Percentiles rank a stretch among this genome's conserved stretches.
Evolutionary conservation across 2,888 invertebrate species (phyloP).

Genomic region (Pseudanteris insignis): DNA sequence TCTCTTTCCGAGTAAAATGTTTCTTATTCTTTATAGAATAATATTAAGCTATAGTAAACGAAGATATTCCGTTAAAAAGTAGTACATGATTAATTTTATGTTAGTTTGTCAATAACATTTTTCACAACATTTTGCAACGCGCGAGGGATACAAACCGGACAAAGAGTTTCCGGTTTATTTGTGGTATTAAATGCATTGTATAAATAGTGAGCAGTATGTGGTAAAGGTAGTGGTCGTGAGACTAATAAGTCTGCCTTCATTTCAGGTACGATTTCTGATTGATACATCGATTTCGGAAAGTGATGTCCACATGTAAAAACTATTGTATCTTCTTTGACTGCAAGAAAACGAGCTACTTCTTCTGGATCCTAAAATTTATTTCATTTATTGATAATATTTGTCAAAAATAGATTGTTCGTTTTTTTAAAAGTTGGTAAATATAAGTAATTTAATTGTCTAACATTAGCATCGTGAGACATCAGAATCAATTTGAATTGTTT

Average conservation of each 20-base stretch:
- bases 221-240: slow-evolving; percentile 56
- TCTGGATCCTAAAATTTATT: slow-evolving; percentile 50
- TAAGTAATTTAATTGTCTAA: no score
- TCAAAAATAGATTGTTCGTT: no score
- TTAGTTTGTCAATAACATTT: slow-evolving; percentile 38
- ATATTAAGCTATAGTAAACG: no score
- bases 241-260: slow-evolving; percentile 63
- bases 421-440: no score
- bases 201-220: slow-evolving; percentile 61
- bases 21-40: no score
- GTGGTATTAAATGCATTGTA: slow-evolving; percentile 53
- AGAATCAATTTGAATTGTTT: no score
- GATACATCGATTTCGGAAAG: slow-evolving; percentile 57
- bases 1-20: no score
- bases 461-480: no score
- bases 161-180: slow-evolving; percentile 59
- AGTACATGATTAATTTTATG: slow-evolving; percentile 39
- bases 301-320: slow-evolving; percentile 64
- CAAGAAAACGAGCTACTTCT: slow-evolving; percentile 55
- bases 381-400: no score
- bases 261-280: slow-evolving; percentile 57
- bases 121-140: slow-evolving; percentile 54
- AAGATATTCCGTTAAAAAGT: no score
- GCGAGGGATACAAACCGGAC: slow-evolving; percentile 60
- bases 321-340: slow-evolving; percentile 58